phyloP scores from a whole-genome alignment of 2,888 invertebrate species.

The Hemicrepidius hirtus region DNA sequence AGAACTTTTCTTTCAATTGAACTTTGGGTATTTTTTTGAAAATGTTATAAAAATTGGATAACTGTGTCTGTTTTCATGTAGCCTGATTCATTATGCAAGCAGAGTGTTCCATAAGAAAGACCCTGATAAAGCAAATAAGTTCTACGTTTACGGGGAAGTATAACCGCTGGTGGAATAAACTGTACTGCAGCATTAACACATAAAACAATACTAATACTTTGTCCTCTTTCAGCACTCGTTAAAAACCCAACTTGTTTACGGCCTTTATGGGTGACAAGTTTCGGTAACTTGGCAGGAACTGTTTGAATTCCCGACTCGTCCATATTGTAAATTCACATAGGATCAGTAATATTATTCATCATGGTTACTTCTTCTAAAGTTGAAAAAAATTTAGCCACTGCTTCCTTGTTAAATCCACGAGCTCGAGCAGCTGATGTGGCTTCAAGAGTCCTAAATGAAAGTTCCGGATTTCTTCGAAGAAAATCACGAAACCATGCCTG shows the following conservation, averaged over 20 bases:
- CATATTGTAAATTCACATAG: not conserved
- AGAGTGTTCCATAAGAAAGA: not conserved
- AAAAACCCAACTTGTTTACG: too few relatives aligned
- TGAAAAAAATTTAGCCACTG: conserved; percentile 4
- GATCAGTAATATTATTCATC: not conserved
- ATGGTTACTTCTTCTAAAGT: too few relatives aligned
- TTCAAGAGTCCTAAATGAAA: conserved; percentile 52
- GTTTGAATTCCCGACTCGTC: conserved; percentile 6
- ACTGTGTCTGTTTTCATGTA: not conserved
- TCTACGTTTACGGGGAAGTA: not conserved
- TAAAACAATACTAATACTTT: too few relatives aligned
- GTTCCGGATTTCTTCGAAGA: conserved; percentile 55
- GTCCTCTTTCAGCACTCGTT: too few relatives aligned
- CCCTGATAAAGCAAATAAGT: not conserved
- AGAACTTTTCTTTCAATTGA: not conserved
- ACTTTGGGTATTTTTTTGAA: not conserved
- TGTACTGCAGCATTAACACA: not conserved
- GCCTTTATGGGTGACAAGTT: not conserved
- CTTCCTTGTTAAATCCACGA: conserved; percentile 49
- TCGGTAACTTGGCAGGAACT: not conserved
- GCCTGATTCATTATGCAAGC: not conserved
- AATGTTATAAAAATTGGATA: not conserved
- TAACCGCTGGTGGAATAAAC: not conserved
- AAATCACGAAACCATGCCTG: conserved; percentile 54
- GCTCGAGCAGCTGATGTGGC: conserved; percentile 46